phyloP scores from a whole-genome alignment of 2,888 invertebrate species.

The Crematogaster levior region DNA sequence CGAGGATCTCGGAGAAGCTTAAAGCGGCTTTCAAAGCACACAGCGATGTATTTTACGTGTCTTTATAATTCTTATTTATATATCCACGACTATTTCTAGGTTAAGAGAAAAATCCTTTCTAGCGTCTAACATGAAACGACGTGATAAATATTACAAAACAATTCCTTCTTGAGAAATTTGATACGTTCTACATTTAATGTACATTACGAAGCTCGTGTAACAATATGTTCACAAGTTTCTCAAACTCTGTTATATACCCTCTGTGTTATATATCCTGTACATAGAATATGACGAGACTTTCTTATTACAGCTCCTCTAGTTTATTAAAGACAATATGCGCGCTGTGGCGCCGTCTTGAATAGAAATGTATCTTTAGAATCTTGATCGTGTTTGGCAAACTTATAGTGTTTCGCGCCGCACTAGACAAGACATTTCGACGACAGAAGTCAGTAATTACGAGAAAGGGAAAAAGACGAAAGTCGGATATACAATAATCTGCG shows the following conservation, averaged over 20 bases:
- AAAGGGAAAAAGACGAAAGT: slow-evolving; percentile 12
- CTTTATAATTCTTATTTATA: slow-evolving; percentile 34
- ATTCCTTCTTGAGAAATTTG: background rate
- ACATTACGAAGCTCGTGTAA: slow-evolving; percentile 8
- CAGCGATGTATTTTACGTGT: slow-evolving; percentile 12
- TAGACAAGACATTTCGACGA: slow-evolving; percentile 9
- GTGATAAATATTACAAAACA: background rate
- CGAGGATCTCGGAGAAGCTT: slow-evolving; percentile 47
- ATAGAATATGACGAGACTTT: background rate
- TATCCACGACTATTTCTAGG: background rate
- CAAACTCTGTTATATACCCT: slow-evolving; percentile 13
- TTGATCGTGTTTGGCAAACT: slow-evolving; percentile 31
- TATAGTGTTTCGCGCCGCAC: slow-evolving; percentile 4
- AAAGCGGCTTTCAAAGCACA: slow-evolving; percentile 61
- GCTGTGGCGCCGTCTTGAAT: background rate
- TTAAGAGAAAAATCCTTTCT: slow-evolving; percentile 6
- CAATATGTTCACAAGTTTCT: slow-evolving; percentile 14
- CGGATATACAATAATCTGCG: slow-evolving; percentile 39
- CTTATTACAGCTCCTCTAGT: slow-evolving; percentile 17
- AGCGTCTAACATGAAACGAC: background rate
- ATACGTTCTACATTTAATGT: slow-evolving; percentile 30
- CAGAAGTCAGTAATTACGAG: slow-evolving; percentile 36
- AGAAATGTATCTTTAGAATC: slow-evolving; percentile 44
- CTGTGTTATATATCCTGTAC: background rate
- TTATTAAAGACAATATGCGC: slow-evolving; percentile 41